A percentile compares a stretch with the other conserved stretches of the same genome.
These are phyloP conservation scores for Drusus annulatus DNA, from an alignment of 1,140 invertebrate genomes.

Conservation along the genomic window DNA sequence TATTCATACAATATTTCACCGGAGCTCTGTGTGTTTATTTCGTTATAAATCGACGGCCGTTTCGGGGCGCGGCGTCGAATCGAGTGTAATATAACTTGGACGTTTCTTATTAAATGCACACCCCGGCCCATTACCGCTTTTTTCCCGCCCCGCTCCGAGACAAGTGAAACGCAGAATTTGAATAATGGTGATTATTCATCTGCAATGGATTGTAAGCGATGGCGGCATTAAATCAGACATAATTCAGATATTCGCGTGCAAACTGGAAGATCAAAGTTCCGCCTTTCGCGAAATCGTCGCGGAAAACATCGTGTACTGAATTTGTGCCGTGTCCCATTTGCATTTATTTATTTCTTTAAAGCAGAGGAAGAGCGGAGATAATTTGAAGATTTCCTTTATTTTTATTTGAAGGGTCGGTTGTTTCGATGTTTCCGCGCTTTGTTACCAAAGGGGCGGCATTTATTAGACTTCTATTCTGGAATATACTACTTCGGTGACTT, in stretches of 20 bases:
- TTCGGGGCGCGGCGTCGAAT: constrained; percentile 22
- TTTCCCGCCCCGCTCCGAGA: background rate
- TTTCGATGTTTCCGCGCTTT: no score
- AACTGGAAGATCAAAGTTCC: background rate
- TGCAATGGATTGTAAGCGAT: constrained; percentile 8
- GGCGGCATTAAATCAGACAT: background rate
- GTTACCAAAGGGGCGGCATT: no score
- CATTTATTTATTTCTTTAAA: no score
- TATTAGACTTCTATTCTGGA: no score
- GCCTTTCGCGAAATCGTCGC: no score
- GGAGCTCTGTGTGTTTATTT: constrained; percentile 45
- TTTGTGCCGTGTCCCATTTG: no score
- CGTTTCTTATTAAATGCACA: constrained; percentile 16
- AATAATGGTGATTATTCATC: constrained; percentile 20
- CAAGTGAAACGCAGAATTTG: background rate
- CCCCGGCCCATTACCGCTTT: background rate
- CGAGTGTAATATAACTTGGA: background rate
- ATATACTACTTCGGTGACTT: no score
- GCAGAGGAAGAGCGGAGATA: no score
- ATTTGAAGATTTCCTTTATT: no score
- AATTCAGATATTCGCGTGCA: background rate
- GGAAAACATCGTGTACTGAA: no score
- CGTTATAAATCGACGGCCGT: constrained; percentile 46
- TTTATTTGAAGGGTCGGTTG: no score
- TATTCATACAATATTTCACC: constrained; percentile 51